Conservation (phyloP, 2,797 vertebrate genomes). For the Trichosurus vulpecula region DNA sequence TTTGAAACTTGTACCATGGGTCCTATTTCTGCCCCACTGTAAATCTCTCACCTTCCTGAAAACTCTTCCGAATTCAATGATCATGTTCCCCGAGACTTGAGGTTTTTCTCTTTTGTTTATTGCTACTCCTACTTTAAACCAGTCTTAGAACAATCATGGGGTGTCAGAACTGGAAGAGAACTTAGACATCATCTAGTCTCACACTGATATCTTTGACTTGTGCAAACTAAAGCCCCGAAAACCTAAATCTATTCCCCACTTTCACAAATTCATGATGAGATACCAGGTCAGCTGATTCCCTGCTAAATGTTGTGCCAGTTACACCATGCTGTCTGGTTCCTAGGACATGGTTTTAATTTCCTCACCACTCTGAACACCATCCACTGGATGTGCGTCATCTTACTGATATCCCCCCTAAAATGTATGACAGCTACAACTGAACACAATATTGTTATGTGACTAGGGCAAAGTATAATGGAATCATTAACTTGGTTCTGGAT, state of each 20-base stretch:
- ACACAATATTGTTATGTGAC: neutral
- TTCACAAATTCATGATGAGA: neutral
- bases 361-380: too few relatives aligned
- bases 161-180: neutral
- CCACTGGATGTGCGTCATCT: neutral
- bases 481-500: neutral
- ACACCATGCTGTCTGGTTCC: neutral
- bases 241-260: neutral
- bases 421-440: neutral
- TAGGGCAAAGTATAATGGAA: neutral
- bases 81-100: neutral
- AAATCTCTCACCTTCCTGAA: neutral
- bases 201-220: neutral
- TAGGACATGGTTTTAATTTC: neutral
- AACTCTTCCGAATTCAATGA: neutral
- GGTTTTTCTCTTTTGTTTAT: neutral
- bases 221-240: neutral
- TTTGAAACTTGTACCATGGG: neutral
- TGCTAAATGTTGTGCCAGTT: neutral
- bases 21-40: neutral
- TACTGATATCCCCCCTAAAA: neutral
- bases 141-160: neutral
- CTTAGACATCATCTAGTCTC: neutral
- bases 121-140: neutral
- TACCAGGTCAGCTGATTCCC: neutral